Percentiles rank a stretch among this genome's conserved stretches.
Evolutionary conservation across 2,888 invertebrate species (phyloP).

Genomic region (Arge pagana): DNA sequence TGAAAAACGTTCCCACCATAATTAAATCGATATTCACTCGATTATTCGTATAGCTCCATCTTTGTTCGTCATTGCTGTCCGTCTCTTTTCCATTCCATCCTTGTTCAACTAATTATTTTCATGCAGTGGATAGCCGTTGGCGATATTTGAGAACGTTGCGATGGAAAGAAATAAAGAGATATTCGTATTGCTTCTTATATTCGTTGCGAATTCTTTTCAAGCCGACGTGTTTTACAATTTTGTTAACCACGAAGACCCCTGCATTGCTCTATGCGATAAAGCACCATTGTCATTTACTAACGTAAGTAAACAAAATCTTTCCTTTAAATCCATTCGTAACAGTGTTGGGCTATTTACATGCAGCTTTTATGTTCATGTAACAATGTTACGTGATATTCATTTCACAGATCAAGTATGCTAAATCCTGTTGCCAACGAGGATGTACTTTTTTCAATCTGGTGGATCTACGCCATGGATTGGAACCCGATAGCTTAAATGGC

Average conservation of each 20-base stretch:
- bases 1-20: slow-evolving; percentile 34
- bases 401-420: slow-evolving; percentile 40
- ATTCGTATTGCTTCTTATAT: slow-evolving; percentile 27
- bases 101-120: slow-evolving; percentile 31
- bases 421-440: slow-evolving; percentile 53
- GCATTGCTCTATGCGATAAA: slow-evolving; percentile 46
- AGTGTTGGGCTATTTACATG: too few relatives aligned
- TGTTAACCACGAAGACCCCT: slow-evolving; percentile 44
- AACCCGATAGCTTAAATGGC: slow-evolving; percentile 40
- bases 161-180: slow-evolving; percentile 37
- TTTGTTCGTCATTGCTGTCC: background rate
- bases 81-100: slow-evolving; percentile 21
- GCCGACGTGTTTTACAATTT: slow-evolving; percentile 41
- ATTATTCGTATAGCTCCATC: slow-evolving; percentile 29
- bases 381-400: background rate
- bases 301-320: slow-evolving; percentile 31
- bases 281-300: slow-evolving; percentile 35
- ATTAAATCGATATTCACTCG: slow-evolving; percentile 45
- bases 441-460: slow-evolving; percentile 55
- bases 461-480: slow-evolving; percentile 42
- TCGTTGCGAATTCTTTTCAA: slow-evolving; percentile 23
- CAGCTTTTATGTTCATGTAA: background rate
- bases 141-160: slow-evolving; percentile 17
- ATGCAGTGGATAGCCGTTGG: slow-evolving; percentile 4
- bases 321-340: background rate